phyloP scores from a whole-genome alignment of 2,113 vertebrate genomes.

The Leptosomus discolor region DNA sequence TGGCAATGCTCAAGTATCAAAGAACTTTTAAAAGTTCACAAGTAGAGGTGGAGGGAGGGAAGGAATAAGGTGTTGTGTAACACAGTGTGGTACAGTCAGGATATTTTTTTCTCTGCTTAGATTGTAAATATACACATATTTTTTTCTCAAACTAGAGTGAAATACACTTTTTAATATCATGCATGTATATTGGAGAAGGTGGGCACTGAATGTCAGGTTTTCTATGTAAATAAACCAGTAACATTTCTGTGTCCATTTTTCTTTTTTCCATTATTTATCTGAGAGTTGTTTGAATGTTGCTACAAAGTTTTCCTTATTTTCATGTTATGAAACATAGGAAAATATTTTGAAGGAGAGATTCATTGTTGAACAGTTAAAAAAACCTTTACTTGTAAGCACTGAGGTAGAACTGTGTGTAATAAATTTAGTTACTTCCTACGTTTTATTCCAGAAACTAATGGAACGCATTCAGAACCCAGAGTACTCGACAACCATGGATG shows the following conservation, averaged over 20 bases:
- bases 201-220: not conserved
- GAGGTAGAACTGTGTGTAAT: not conserved
- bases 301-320: not conserved
- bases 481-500: slow-evolving; percentile 98
- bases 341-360: not conserved
- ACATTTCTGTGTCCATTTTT: not conserved
- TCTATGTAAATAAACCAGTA: not conserved
- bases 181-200: not conserved
- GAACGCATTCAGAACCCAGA: slow-evolving; percentile 97
- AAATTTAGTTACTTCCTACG: slow-evolving; percentile 5
- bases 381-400: not conserved
- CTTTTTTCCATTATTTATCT: not conserved
- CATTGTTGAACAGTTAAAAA: not conserved
- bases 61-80: not conserved
- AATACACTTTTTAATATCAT: not conserved
- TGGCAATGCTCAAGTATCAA: not conserved
- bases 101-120: not conserved
- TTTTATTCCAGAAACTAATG: slow-evolving; percentile 90
- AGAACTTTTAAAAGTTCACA: not conserved
- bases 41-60: not conserved
- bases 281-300: not conserved
- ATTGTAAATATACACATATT: not conserved
- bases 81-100: not conserved
- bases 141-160: not conserved
- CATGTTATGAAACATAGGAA: not conserved